These are phyloP conservation scores for Gryllus longicercus DNA, from an alignment of 2,888 invertebrate species.

Conservation along the genomic window DNA sequence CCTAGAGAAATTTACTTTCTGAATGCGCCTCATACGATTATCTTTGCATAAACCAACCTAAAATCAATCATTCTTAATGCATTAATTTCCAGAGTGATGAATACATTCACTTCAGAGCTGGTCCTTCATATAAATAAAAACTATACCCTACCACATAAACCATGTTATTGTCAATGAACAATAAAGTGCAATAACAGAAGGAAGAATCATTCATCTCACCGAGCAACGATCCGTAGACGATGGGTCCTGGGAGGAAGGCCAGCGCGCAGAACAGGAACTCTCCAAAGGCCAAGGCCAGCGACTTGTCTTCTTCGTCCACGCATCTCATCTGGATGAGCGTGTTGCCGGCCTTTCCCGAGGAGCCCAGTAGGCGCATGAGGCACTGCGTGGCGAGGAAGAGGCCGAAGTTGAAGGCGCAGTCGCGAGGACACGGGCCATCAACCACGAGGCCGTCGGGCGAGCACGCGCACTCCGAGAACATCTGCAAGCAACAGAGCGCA, in stretches of 20 bases:
- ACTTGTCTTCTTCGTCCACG: conserved; percentile 44
- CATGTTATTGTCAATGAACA: too few species aligned
- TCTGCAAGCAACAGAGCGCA: not conserved
- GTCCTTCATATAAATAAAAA: too few species aligned
- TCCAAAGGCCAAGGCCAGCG: conserved; percentile 43
- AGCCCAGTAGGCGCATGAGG: conserved; percentile 40
- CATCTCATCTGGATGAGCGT: conserved; percentile 43
- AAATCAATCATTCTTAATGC: too few species aligned
- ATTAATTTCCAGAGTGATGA: too few species aligned
- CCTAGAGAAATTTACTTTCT: too few species aligned
- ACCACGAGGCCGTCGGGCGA: conserved; percentile 31
- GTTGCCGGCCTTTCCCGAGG: conserved; percentile 37
- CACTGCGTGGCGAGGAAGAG: conserved; percentile 41
- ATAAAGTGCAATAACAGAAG: too few species aligned
- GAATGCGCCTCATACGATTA: too few species aligned
- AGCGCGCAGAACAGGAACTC: conserved; percentile 42
- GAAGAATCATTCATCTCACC: too few species aligned
- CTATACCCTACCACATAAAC: too few species aligned
- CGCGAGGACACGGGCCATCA: conserved; percentile 39
- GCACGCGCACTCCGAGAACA: conserved; percentile 33
- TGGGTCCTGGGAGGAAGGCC: conserved; percentile 48
- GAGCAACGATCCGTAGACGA: too few species aligned
- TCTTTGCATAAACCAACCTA: too few species aligned
- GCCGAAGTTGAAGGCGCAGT: conserved; percentile 40
- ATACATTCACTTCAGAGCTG: too few species aligned